Percentiles rank a stretch among this genome's conserved stretches.
These are phyloP conservation scores for Eurosta solidaginis DNA, from an alignment of 1,140 invertebrate genomes.

Conservation along the genomic window DNA sequence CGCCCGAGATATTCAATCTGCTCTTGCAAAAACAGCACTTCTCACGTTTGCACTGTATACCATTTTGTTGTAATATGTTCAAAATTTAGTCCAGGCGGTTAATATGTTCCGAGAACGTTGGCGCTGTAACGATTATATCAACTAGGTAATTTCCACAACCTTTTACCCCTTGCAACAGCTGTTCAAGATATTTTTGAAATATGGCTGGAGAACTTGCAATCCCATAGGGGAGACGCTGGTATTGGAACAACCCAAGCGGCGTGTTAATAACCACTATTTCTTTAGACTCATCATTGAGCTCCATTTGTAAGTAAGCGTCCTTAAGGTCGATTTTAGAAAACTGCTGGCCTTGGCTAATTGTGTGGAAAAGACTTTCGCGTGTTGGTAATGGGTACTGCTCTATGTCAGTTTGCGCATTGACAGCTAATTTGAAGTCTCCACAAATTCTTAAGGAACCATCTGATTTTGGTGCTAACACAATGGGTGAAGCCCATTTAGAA, in stretches of 20 bases:
- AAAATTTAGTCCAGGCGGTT: slow-evolving; percentile 44
- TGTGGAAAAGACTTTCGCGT: slow-evolving; percentile 49
- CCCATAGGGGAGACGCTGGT: slow-evolving; percentile 59
- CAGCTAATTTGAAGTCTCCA: slow-evolving; percentile 55
- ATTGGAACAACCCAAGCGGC: slow-evolving; percentile 54
- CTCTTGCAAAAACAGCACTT: slow-evolving; percentile 38
- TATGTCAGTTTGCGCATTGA: slow-evolving; percentile 46
- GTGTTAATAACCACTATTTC: slow-evolving; percentile 40
- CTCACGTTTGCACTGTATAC: slow-evolving; percentile 36
- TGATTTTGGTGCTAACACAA: slow-evolving; percentile 61
- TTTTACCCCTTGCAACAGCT: slow-evolving; percentile 45
- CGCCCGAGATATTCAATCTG: slow-evolving; percentile 46
- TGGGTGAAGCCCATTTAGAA: no score
- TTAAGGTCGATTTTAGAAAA: slow-evolving; percentile 47
- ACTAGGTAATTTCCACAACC: slow-evolving; percentile 54
- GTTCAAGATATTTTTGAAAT: slow-evolving; percentile 49
- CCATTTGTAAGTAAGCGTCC: slow-evolving; percentile 43
- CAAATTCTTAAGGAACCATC: slow-evolving; percentile 58
- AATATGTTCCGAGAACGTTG: slow-evolving; percentile 42
- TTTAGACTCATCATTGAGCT: no score
- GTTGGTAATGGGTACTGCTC: slow-evolving; percentile 52
- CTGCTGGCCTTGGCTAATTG: slow-evolving; percentile 46
- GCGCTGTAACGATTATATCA: slow-evolving; percentile 49
- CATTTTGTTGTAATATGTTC: slow-evolving; percentile 29
- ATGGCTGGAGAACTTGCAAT: slow-evolving; percentile 47